A percentile compares a stretch with the other conserved stretches of the same genome.
Conservation (phyloP, 1,140 invertebrate genomes). For the Penaeus japonicus region DNA sequence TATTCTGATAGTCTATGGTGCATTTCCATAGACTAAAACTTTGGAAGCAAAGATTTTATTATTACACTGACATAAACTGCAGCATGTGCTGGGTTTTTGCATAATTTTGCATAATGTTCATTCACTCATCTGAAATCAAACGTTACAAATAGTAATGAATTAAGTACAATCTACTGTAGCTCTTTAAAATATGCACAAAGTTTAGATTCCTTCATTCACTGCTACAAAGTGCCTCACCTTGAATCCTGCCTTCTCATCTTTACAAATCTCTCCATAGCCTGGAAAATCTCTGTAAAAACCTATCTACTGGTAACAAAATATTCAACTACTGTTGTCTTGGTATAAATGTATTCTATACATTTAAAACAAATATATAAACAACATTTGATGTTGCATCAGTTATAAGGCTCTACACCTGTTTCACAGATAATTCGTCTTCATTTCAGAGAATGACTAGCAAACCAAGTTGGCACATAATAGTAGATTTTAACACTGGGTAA, state of each 20-base stretch:
- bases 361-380: slow-evolving; percentile 54
- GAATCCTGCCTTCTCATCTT: slow-evolving; percentile 19
- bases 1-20: too few relatives aligned
- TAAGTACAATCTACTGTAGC: too few relatives aligned
- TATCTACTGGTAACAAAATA: slow-evolving; percentile 58
- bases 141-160: too few relatives aligned
- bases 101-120: too few relatives aligned
- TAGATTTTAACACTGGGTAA: slow-evolving; percentile 4
- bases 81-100: too few relatives aligned
- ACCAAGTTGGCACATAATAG: slow-evolving; percentile 43
- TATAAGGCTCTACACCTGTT: slow-evolving; percentile 53
- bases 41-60: too few relatives aligned
- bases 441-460: slow-evolving; percentile 56
- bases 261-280: slow-evolving; percentile 26
- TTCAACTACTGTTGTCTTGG: slow-evolving; percentile 47
- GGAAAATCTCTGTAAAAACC: slow-evolving; percentile 49
- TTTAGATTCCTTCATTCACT: too few relatives aligned
- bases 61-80: too few relatives aligned
- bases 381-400: slow-evolving; percentile 55
- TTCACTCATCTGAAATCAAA: too few relatives aligned
- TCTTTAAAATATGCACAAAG: too few relatives aligned
- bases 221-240: slow-evolving; percentile 32
- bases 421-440: slow-evolving; percentile 54
- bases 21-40: too few relatives aligned
- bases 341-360: slow-evolving; percentile 57